Evolutionary conservation across 2,113 vertebrate species (phyloP).

Genomic region (Brachyhypopomus gauderio): DNA sequence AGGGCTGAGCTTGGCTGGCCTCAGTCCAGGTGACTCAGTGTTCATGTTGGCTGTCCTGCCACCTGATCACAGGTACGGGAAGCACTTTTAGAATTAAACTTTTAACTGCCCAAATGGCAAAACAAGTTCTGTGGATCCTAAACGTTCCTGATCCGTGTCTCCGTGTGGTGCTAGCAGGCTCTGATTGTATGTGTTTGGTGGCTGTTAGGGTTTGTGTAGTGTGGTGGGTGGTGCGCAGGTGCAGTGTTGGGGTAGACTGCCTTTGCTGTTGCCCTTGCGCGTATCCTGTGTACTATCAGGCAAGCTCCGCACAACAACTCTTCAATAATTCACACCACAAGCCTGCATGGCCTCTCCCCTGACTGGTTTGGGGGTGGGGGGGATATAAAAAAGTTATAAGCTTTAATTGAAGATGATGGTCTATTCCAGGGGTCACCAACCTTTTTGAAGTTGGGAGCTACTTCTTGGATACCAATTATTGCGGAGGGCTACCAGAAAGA

Average conservation of each 20-base stretch:
- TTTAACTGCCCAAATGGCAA: conserved; percentile 62
- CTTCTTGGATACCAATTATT: no score
- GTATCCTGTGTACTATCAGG: conserved; percentile 8
- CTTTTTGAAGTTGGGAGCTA: no score
- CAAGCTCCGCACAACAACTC: not conserved
- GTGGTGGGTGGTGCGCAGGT: not conserved
- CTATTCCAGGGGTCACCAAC: no score
- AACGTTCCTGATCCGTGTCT: not conserved
- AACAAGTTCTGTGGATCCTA: conserved; percentile 21
- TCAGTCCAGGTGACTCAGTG: not conserved
- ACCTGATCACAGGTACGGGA: not conserved
- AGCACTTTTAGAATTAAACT: conserved; percentile 63
- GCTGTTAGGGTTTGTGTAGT: no score
- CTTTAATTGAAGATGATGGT: not conserved
- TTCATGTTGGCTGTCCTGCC: conserved; percentile 41
- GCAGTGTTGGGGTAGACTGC: not conserved
- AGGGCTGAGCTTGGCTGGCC: not conserved
- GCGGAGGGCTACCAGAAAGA: no score
- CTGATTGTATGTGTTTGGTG: not conserved
- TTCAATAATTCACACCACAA: conserved; percentile 42
- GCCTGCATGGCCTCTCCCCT: not conserved
- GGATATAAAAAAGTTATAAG: not conserved
- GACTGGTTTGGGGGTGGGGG: not conserved
- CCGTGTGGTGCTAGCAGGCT: not conserved
- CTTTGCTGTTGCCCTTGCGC: not conserved